Base-by-base conservation (phyloP, 2,797 vertebrate species). In the Pipistrellus nathusii region DNA sequence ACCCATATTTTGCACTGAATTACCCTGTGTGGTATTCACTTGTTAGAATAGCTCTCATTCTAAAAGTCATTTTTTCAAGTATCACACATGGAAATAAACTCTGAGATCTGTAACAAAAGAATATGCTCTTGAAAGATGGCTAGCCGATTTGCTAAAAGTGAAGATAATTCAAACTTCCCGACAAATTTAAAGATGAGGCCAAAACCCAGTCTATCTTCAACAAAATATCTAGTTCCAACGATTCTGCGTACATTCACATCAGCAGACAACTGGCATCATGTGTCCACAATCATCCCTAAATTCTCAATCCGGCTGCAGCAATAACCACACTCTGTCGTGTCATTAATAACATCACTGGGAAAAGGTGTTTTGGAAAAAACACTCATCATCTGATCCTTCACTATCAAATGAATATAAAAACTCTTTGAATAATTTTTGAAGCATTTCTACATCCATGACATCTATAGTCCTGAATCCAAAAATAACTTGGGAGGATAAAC, bases 341-440 rank as follows among this genome's bases (percentile, higher is more conserved):
- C 82, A 64, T 81, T 73, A 93, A 88, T 68, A 10, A 91, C 46
- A 51, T 81, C 88, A 75, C 69, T 85, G 85, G 87, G 91, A 51
- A 20, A 13, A 69, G 77, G 94, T 86, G 76, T 1, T 94, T 85
- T n/a, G n/a, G 77, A 55, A 94, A 69, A 51, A 87, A 87, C 41
- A 57, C 10, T 53, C 55, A 64, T 68, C 46, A 77, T 15, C 32
- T 62, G 59, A 82, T 10, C 25, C 87, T 92, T 96, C 96, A 90
- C 55, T 78, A 96, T 86, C 96, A 97, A 97, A 96, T 84, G 90
- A 75, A 75, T 80, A 95, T 14, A 20, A 94, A 94, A 78, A 90
- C 88, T 93, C 94, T 92, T 87, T 78, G 94, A 95, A 92, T 76
- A 93, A 96, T 86, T 95, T 93, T 85, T 81, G 94, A 95, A 93